A percentile compares a stretch with the other conserved stretches of the same genome.
Evolutionary conservation across 2,113 vertebrate genomes (phyloP).

Genomic region (Macaca fascicularis): DNA sequence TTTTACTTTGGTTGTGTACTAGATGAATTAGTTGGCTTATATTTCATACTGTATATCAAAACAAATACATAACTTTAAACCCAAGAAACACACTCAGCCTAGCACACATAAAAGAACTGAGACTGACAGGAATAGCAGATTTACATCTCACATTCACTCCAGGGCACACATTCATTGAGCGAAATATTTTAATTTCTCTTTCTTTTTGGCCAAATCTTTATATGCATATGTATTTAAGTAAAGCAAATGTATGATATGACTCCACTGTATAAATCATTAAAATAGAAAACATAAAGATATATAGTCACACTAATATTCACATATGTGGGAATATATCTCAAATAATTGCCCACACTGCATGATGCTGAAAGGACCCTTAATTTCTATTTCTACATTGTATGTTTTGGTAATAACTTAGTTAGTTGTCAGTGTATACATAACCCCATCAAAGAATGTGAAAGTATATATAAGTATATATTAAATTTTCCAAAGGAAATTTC

Average conservation of each 20-base stretch:
- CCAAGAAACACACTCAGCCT: background rate
- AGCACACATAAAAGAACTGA: background rate
- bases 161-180: background rate
- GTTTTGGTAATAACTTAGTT: background rate
- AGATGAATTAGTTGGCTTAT: background rate
- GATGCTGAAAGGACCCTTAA: background rate
- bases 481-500: background rate
- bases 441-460: background rate
- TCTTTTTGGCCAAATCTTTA: background rate
- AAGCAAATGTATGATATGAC: background rate
- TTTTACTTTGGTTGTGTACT: background rate
- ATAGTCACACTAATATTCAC: background rate
- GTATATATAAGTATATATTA: background rate
- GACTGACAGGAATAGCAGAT: background rate
- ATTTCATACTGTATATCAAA: background rate
- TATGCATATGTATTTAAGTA: background rate
- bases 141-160: background rate
- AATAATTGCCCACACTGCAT: background rate
- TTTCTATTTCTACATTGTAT: background rate
- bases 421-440: background rate
- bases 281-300: background rate
- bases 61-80: background rate
- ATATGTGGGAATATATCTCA: background rate
- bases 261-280: background rate
- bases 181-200: background rate